phyloP scores from a whole-genome alignment of 2,113 vertebrate species.

The Lampris megalopsis region DNA sequence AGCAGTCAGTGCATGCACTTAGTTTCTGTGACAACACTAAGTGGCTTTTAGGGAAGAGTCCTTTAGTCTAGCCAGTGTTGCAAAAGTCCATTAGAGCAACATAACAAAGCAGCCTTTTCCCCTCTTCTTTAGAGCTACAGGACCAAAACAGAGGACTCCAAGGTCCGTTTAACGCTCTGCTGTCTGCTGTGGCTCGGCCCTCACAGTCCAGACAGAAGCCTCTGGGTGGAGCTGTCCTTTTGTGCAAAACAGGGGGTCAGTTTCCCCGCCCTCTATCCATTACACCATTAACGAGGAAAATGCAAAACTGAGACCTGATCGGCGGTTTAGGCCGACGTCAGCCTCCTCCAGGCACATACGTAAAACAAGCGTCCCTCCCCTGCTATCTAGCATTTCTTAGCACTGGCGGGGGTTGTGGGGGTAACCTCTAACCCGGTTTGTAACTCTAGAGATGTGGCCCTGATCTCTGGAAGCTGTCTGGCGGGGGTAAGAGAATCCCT shows the following conservation, averaged over 20 bases:
- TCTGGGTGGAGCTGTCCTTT: slow-evolving; percentile 18
- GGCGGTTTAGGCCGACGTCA: slow-evolving; percentile 28
- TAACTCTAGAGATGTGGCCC: slow-evolving; percentile 57
- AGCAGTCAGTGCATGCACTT: background rate
- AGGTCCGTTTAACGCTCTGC: slow-evolving; percentile 20
- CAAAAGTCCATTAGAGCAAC: slow-evolving; percentile 17
- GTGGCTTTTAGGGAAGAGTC: slow-evolving; percentile 5
- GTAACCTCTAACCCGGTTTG: slow-evolving; percentile 49
- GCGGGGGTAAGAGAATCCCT: slow-evolving; percentile 55
- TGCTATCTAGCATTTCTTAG: slow-evolving; percentile 3
- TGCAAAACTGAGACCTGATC: slow-evolving; percentile 56
- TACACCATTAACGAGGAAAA: slow-evolving; percentile 45
- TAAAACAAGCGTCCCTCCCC: slow-evolving; percentile 16
- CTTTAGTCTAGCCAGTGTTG: background rate
- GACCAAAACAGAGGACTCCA: slow-evolving; percentile 13
- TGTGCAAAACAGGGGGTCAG: slow-evolving; percentile 36
- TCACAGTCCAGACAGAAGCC: background rate
- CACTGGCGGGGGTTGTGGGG: slow-evolving; percentile 41
- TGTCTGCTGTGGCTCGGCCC: slow-evolving; percentile 1
- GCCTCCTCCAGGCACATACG: slow-evolving; percentile 19
- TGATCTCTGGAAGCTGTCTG: slow-evolving; percentile 45
- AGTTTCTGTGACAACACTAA: background rate
- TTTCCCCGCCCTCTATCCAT: slow-evolving; percentile 34
- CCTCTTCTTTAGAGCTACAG: slow-evolving; percentile 2
- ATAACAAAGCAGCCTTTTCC: background rate